These are phyloP conservation scores for Drosophila pruinosa DNA, from an alignment of 1,140 invertebrate species.

Conservation along the genomic window DNA sequence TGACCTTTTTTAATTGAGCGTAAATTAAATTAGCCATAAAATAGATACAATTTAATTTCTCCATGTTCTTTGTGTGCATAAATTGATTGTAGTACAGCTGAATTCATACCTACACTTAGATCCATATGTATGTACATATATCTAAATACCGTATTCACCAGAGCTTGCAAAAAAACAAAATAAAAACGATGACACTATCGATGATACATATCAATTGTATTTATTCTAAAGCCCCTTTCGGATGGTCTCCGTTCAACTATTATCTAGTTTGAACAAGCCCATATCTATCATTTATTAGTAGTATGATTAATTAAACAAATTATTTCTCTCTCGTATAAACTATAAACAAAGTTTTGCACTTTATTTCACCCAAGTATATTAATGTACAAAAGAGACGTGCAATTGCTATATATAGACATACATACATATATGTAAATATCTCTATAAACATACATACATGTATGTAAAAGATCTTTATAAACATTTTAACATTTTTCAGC, in stretches of 20 bases:
- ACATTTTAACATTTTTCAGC: too few relatives aligned
- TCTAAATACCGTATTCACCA: background rate
- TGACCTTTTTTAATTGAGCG: conserved; percentile 77
- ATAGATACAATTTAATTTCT: conserved; percentile 76
- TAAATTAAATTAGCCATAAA: conserved; percentile 78
- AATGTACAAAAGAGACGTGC: too few relatives aligned
- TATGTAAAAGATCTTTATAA: too few relatives aligned
- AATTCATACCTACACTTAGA: conserved; percentile 7
- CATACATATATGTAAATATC: too few relatives aligned
- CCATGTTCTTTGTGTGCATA: conserved; percentile 42
- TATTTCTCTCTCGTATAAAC: too few relatives aligned
- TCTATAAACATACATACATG: too few relatives aligned
- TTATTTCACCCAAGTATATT: too few relatives aligned
- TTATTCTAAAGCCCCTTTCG: background rate
- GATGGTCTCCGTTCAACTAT: background rate
- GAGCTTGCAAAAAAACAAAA: background rate
- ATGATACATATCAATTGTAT: conserved; percentile 7
- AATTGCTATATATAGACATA: too few relatives aligned
- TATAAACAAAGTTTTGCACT: too few relatives aligned
- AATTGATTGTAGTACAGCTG: conserved; percentile 12
- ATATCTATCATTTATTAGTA: background rate
- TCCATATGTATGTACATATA: background rate
- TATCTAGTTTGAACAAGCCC: background rate
- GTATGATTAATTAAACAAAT: too few relatives aligned
- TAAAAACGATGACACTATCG: conserved; percentile 10